phyloP scores from a whole-genome alignment of 2,797 vertebrate genomes.

The Falco peregrinus region DNA sequence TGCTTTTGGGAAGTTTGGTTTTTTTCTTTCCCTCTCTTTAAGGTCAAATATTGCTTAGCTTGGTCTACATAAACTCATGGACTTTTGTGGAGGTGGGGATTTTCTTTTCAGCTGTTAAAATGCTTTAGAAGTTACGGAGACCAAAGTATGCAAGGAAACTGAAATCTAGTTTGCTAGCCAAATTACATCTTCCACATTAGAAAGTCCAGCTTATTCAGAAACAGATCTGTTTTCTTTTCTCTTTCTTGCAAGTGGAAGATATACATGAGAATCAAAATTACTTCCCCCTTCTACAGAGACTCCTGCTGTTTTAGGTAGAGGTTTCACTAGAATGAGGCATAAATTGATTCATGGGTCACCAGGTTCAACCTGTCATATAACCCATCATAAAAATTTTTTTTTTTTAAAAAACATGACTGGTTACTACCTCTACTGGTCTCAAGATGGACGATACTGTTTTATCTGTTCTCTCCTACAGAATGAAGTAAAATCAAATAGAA shows the following conservation, averaged over 20 bases:
- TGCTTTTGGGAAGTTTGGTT: neutral
- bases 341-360: neutral
- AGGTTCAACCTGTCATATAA: neutral
- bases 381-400: neutral
- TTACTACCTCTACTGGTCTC: neutral
- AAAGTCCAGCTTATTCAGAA: neutral
- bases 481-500: neutral
- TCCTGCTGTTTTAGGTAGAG: neutral
- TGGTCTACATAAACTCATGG: neutral
- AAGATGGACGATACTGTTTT: neutral
- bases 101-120: neutral
- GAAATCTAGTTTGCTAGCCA: neutral
- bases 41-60: neutral
- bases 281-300: neutral
- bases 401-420: neutral
- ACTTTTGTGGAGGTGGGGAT: rapidly evolving
- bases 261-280: neutral
- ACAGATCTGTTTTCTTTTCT: neutral
- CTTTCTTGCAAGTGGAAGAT: neutral
- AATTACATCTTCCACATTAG: neutral
- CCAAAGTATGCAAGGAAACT: neutral
- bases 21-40: neutral
- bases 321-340: neutral
- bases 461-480: neutral
- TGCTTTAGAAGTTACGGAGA: neutral